Conservation (phyloP, 2,113 vertebrate genomes). For the Archocentrus centrarchus region DNA sequence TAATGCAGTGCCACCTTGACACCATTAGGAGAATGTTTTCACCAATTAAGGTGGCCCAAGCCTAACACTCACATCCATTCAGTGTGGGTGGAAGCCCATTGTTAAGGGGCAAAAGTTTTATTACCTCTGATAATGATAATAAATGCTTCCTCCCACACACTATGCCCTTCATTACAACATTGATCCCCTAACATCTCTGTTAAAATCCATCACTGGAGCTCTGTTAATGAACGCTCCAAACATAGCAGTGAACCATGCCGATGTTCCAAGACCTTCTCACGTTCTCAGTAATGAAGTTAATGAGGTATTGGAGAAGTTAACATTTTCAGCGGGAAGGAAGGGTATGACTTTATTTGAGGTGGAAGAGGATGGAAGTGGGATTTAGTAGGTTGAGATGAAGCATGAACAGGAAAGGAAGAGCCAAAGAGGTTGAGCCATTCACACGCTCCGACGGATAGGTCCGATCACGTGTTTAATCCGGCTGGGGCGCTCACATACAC, state of each 20-base stretch:
- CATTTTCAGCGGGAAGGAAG: conserved; percentile 42
- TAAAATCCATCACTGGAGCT: conserved; percentile 64
- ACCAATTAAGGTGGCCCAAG: conserved; percentile 39
- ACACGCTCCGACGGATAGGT: conserved; percentile 49
- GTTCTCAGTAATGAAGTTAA: conserved; percentile 61
- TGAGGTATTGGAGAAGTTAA: conserved; percentile 44
- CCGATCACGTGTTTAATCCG: conserved; percentile 49
- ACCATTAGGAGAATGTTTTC: conserved; percentile 56
- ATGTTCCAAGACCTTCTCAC: conserved; percentile 57
- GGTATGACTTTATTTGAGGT: conserved; percentile 40
- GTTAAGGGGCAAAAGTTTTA: conserved; percentile 66
- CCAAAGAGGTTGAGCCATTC: conserved; percentile 52
- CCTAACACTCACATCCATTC: conserved; percentile 40
- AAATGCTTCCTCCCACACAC: conserved; percentile 65
- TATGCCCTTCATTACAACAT: conserved; percentile 60
- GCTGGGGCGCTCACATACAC: conserved; percentile 10
- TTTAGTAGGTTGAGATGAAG: conserved; percentile 39
- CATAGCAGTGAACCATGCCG: conserved; percentile 48
- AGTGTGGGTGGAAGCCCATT: conserved; percentile 45
- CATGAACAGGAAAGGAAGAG: conserved; percentile 40
- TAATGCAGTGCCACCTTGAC: conserved; percentile 57
- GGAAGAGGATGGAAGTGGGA: conserved; percentile 32
- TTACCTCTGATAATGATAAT: conserved; percentile 69
- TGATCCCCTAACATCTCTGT: conserved; percentile 65
- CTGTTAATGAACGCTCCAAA: conserved; percentile 64